Evolutionary conservation across 92 coral and sea anemone species (phyloP).

Genomic region (Montipora capitata): DNA sequence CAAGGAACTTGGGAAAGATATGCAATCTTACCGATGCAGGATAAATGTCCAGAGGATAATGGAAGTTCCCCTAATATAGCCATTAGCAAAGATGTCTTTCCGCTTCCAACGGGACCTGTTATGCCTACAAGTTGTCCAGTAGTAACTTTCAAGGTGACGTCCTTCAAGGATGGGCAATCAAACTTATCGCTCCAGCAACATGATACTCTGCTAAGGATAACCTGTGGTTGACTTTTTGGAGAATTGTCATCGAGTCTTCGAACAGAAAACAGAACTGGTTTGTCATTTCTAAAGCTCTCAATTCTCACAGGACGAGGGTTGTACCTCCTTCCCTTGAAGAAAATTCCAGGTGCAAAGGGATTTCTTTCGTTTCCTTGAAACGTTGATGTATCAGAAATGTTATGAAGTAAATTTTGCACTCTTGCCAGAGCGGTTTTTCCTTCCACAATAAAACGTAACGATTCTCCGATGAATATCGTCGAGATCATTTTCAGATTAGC

Average conservation of each 20-base stretch:
- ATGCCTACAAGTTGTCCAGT: slow-evolving; percentile 40
- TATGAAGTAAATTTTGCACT: slow-evolving; percentile 3
- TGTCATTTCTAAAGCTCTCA: slow-evolving; percentile 16
- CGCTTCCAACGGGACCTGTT: slow-evolving; percentile 62
- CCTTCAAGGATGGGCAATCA: not conserved
- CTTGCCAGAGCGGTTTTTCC: slow-evolving; percentile 15
- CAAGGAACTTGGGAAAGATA: too few relatives aligned
- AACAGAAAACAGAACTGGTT: not conserved
- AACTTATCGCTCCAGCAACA: slow-evolving; percentile 2
- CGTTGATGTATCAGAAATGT: not conserved
- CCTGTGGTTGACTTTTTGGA: not conserved
- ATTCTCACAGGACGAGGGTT: not conserved
- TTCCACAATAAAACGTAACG: not conserved
- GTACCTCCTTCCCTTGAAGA: not conserved
- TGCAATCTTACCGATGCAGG: too few relatives aligned
- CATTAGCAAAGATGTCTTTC: slow-evolving; percentile 92
- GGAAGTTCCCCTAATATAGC: slow-evolving; percentile 92
- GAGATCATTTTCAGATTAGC: slow-evolving; percentile 1
- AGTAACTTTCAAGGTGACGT: slow-evolving; percentile 11
- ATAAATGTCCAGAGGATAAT: too few relatives aligned
- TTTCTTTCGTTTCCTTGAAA: not conserved
- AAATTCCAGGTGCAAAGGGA: not conserved
- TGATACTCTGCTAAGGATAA: not conserved
- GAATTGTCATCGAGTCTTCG: not conserved
- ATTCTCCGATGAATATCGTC: slow-evolving; percentile 20